These are phyloP conservation scores for Dasypolia templi DNA, from an alignment of 2,888 invertebrate genomes.

Conservation along the genomic window DNA sequence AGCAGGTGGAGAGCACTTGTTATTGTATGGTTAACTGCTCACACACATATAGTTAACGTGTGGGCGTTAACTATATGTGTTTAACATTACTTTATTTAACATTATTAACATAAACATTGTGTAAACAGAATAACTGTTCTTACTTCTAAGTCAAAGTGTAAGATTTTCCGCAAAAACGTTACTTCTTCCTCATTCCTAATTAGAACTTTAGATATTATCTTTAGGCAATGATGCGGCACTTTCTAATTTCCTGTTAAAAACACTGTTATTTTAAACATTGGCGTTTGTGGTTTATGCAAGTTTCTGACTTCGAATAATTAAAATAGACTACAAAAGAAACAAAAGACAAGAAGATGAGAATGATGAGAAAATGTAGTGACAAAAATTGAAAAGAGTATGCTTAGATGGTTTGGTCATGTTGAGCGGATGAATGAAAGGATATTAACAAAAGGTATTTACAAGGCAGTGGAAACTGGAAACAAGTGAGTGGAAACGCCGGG, in stretches of 20 bases:
- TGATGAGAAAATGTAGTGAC: too few species aligned
- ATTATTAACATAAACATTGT: not conserved
- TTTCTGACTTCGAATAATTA: not conserved
- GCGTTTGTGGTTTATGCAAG: not conserved
- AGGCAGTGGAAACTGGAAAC: too few species aligned
- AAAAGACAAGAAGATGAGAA: too few species aligned
- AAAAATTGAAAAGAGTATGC: too few species aligned
- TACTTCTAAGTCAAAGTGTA: not conserved
- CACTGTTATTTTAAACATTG: slow-evolving; percentile 55
- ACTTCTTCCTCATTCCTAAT: slow-evolving; percentile 27
- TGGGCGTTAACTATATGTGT: too few species aligned
- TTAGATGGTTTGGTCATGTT: too few species aligned
- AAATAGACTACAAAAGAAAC: not conserved
- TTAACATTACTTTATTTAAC: not conserved
- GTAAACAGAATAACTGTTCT: slow-evolving; percentile 25
- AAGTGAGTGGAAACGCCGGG: too few species aligned
- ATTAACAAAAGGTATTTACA: too few species aligned
- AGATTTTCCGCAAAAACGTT: slow-evolving; percentile 20
- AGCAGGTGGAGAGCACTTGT: not conserved
- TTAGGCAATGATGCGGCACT: slow-evolving; percentile 46
- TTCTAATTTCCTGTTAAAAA: slow-evolving; percentile 59
- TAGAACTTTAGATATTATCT: slow-evolving; percentile 8
- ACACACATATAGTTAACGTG: not conserved
- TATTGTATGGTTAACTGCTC: not conserved
- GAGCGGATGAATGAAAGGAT: too few species aligned